Percentiles rank a stretch among this genome's conserved stretches.
phyloP scores from a whole-genome alignment of 64 coral and sea anemone species.

The Dendrophyllia cribrosa region DNA sequence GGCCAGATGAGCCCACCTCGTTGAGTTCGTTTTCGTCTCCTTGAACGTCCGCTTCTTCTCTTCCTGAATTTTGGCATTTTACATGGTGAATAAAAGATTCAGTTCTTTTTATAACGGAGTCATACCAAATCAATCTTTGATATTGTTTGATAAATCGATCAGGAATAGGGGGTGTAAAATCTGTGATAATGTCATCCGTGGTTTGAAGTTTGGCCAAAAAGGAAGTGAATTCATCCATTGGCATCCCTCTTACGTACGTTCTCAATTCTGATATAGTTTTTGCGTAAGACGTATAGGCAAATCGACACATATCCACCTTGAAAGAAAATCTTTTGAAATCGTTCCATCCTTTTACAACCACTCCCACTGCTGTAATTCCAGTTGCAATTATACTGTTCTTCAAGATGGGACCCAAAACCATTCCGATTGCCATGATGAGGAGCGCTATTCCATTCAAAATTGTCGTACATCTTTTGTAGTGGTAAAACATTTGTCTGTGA shows the following conservation, averaged over 20 bases:
- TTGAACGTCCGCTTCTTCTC: too few relatives aligned
- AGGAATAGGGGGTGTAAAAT: constrained; percentile 22
- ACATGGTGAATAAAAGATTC: neutral
- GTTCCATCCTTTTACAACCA: too few relatives aligned
- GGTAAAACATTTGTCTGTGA: neutral
- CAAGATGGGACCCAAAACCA: too few relatives aligned
- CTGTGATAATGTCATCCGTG: constrained; percentile 27
- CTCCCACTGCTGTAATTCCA: too few relatives aligned
- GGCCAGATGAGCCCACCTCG: too few relatives aligned
- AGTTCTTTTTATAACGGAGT: neutral
- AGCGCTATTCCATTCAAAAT: neutral
- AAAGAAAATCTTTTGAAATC: constrained; percentile 9
- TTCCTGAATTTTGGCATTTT: too few relatives aligned
- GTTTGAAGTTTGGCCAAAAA: constrained; percentile 32
- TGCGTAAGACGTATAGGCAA: constrained; percentile 23
- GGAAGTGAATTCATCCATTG: too few relatives aligned
- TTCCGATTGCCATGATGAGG: too few relatives aligned
- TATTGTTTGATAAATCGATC: neutral
- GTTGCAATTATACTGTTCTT: too few relatives aligned
- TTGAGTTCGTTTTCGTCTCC: too few relatives aligned
- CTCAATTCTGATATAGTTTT: too few relatives aligned
- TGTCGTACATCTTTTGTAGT: neutral
- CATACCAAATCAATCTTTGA: too few relatives aligned
- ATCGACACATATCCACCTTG: constrained; percentile 38
- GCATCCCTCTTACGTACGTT: neutral